Conservation (phyloP, 2,113 vertebrate species). For the Gymnobelideus leadbeateri region DNA sequence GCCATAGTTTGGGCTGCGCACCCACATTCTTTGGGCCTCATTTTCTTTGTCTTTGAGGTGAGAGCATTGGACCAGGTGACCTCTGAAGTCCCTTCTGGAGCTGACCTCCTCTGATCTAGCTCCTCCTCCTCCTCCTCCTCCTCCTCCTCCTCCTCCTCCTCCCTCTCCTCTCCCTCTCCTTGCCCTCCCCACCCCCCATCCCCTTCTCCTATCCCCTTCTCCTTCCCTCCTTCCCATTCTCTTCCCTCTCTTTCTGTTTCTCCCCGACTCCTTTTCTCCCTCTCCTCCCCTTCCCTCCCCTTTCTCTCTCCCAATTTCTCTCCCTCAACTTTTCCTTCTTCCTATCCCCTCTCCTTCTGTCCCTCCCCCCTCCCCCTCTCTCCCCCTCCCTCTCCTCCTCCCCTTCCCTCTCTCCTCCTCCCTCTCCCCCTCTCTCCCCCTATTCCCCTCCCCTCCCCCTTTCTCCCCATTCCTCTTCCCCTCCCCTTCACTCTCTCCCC, state of each 20-base stretch:
- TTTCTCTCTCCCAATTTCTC: rapidly evolving
- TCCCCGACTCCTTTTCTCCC: rapidly evolving
- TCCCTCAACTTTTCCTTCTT: rapidly evolving
- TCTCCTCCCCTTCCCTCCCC: no score
- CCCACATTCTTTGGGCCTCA: neutral
- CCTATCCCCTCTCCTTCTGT: no score
- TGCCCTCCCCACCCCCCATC: no score
- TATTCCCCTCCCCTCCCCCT: rapidly evolving
- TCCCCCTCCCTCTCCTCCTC: rapidly evolving
- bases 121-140: neutral
- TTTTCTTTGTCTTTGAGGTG: neutral
- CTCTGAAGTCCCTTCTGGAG: neutral
- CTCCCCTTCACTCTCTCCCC: rapidly evolving
- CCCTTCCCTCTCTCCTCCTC: rapidly evolving
- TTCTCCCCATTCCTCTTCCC: no score
- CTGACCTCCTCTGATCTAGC: neutral
- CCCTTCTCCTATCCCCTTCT: no score
- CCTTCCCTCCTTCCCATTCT: neutral
- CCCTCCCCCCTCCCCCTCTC: no score
- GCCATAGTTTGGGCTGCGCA: neutral
- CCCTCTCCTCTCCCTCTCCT: no score
- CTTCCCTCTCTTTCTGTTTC: rapidly evolving
- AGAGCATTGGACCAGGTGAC: neutral
- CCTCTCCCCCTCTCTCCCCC: no score
- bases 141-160: no score